These are phyloP conservation scores for Aratinga solstitialis DNA, from an alignment of 2,797 vertebrate species.

Conservation along the genomic window DNA sequence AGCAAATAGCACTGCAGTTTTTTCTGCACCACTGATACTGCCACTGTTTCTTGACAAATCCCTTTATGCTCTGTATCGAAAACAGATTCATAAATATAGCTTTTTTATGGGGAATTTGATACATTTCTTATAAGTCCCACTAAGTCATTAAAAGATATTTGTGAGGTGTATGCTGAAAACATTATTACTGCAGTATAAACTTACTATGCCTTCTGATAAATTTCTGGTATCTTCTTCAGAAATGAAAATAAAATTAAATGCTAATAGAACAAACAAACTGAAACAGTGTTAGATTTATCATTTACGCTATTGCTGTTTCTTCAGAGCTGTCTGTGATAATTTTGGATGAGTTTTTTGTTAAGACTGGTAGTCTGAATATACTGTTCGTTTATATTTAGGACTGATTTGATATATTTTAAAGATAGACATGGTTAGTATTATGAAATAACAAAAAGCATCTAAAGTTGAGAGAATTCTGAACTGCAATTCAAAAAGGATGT, in stretches of 20 bases:
- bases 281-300: background rate
- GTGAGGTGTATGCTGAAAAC: background rate
- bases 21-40: constrained; percentile 55
- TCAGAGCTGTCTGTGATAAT: background rate
- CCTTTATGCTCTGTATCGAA: constrained; percentile 60
- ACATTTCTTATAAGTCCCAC: constrained; percentile 41
- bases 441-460: constrained; percentile 13
- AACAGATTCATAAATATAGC: constrained; percentile 56
- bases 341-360: constrained; percentile 24
- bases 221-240: constrained; percentile 10
- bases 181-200: constrained; percentile 8
- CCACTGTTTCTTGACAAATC: constrained; percentile 68
- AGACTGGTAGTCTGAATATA: background rate
- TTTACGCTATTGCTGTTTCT: background rate
- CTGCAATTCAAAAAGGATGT: background rate
- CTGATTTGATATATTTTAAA: background rate
- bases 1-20: constrained; percentile 19
- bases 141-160: constrained; percentile 53
- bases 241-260: background rate
- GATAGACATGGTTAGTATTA: constrained; percentile 19
- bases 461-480: constrained; percentile 20
- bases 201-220: background rate
- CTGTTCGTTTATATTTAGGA: background rate
- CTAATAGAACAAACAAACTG: background rate
- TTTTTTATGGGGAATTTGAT: constrained; percentile 55